Evolutionary conservation across 2,113 vertebrate genomes (phyloP).

Genomic region (Spea multiplicata): DNA sequence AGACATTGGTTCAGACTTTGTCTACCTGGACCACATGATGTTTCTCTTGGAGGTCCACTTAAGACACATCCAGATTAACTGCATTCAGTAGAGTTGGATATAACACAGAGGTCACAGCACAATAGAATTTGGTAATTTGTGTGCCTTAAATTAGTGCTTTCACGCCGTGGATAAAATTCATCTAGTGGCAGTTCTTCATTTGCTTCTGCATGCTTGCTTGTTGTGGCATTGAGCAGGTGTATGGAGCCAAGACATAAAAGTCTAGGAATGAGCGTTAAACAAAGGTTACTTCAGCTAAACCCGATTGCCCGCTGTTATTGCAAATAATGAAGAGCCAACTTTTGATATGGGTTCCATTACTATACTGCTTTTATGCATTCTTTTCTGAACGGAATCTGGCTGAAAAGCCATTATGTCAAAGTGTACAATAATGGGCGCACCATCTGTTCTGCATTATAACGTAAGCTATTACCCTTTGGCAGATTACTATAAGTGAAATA

Average conservation of each 20-base stretch:
- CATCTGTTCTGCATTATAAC: too few species aligned
- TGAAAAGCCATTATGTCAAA: too few species aligned
- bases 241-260: neutral
- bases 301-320: too few species aligned
- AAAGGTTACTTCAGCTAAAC: too few species aligned
- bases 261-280: too few species aligned
- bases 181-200: constrained; percentile 3
- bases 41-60: constrained; percentile 24
- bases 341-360: too few species aligned
- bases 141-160: neutral
- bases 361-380: too few species aligned
- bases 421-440: too few species aligned
- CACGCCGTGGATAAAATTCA: neutral
- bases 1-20: constrained; percentile 14
- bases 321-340: too few species aligned
- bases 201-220: neutral
- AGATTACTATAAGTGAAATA: too few species aligned
- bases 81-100: constrained; percentile 8
- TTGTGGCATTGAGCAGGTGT: constrained; percentile 8
- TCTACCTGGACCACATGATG: constrained; percentile 23
- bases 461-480: too few species aligned
- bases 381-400: too few species aligned
- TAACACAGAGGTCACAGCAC: constrained; percentile 13
- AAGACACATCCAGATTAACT: constrained; percentile 8
- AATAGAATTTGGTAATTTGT: constrained; percentile 6